Base-by-base conservation (phyloP, 2,888 invertebrate genomes). In the Euspilapteryx auroguttella region DNA sequence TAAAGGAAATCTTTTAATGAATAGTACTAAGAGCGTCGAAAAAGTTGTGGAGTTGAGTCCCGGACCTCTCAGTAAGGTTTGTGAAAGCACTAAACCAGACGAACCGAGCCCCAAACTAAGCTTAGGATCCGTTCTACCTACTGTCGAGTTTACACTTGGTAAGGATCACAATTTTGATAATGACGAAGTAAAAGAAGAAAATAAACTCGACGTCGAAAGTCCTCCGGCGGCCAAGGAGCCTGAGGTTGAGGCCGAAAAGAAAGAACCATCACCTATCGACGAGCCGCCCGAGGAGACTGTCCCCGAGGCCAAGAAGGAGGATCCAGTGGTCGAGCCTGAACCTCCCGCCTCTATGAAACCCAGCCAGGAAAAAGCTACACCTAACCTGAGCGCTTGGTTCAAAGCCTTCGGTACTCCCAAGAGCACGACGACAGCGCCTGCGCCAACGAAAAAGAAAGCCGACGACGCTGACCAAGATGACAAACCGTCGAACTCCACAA, bases 341-440 rank as follows among this genome's bases (percentile, higher is more conserved):
- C 55, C 55, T 3, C 49, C 47, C 24, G 30, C 8, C 5, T 11
- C 46, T 1, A 56, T 34, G 2, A 68, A 69, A 41, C 68, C 61
- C 12, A 79, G 79, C 35, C 79, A 82, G 43, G 80, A 82, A 35
- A 86, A 85, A 51, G 86, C 87, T 11, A 88, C 89, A 20, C 92
- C 93, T 1, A 91, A 93, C 63, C 73, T 91, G 31, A 92, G 90
- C 50, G 93, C 91, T 14, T 94, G 93, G 93, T 89, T 93, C 36
- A 92, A 91, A 61, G 93, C 93, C 0, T 93, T 94, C 51, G 92
- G 93, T 7, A 87, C 88, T 1, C 92, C 93, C 1, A 91, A 91
- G 61, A 79, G 76, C 34, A 71, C 81, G 33, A 54, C 68, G 2
- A 44, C 61, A 8, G 25, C 89, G 2, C 66, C 75, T 23, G 59